Base-by-base conservation (phyloP, 2,797 vertebrate species). In the Luscinia luscinia region DNA sequence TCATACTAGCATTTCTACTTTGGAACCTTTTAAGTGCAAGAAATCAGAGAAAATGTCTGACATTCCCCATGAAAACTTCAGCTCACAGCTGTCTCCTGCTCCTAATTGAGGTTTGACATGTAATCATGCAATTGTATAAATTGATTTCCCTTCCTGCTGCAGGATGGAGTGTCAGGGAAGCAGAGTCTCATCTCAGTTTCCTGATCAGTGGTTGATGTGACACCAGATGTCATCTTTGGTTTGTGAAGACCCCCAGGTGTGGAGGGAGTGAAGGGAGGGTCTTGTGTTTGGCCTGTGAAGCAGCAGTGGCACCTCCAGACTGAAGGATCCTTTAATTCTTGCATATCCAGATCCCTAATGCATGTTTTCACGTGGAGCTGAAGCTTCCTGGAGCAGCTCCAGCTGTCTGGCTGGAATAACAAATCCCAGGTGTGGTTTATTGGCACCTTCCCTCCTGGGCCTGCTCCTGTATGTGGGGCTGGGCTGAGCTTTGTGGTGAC, bases 101-200 rank as follows among this genome's bases (percentile, higher is more conserved):
- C 84, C 54, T 84, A 73, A 52, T 70, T 90, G 95, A 96, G 83
- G 73, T 93, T 94, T 94, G 91, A 85, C 79, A 7, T 87, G 79
- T 92, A 93, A 87, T 92, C 78, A 85, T 92, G 95, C 86, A 89
- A 27, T 93, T 96, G 91, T 92, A 84, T 75, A 81, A 92, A 89
- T 58, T 67, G 16, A 48, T 85, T 70, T 63, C 40, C 40, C 54
- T 92, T 70, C 75, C 28, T 75, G 6, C 57, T 73, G 68, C 75
- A 77, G 66, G 68, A 19, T 69, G 62, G 6, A 15, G 38, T 32
- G 27, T 48, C 30, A 38, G 40, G 69, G 91, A 49, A 74, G 52
- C 55, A 69, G 63, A 76, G 38, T 40, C 34, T 57, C 34, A 14
- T 52, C 1, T 7, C 14, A 2, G 34, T 43, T 83, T 84, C 41